A percentile compares a stretch with the other conserved stretches of the same genome.
Evolutionary conservation across 2,888 invertebrate species (phyloP).

Genomic region (Morinoia aosen): DNA sequence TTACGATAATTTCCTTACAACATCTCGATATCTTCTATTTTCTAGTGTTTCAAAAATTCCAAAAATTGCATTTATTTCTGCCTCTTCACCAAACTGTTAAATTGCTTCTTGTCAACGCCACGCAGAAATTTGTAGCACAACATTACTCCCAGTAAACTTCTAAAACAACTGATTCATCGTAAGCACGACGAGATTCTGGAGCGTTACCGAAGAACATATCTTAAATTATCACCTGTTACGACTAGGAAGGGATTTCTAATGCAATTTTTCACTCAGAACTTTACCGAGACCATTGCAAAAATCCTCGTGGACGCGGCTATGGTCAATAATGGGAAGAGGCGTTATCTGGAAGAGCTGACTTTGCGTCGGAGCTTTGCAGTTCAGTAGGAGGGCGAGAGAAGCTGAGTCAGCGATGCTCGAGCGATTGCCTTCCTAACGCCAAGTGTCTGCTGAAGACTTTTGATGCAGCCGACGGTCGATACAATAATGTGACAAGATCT

Average conservation of each 20-base stretch:
- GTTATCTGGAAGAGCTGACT: conserved; percentile 40
- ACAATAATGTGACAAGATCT: conserved; percentile 32
- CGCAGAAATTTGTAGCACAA: not conserved
- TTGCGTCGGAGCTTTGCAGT: not conserved
- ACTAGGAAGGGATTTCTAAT: not conserved
- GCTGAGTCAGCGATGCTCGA: conserved; percentile 46
- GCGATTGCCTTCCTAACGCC: conserved; percentile 12
- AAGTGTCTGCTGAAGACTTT: conserved; percentile 34
- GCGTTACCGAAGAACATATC: not conserved
- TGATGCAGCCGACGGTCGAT: not conserved
- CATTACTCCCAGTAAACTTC: not conserved
- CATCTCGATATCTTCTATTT: not conserved
- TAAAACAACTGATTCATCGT: not conserved
- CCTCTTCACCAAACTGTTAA: not conserved
- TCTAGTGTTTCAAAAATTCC: not conserved
- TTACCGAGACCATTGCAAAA: not conserved
- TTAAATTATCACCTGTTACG: not conserved
- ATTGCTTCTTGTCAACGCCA: not conserved
- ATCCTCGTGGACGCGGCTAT: not conserved
- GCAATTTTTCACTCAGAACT: not conserved
- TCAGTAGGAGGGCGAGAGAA: not conserved
- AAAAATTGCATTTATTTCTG: not conserved
- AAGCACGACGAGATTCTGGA: not conserved
- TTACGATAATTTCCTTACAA: not conserved
- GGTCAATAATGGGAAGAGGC: conserved; percentile 23